Evolutionary conservation across 2,113 vertebrate genomes (phyloP).

Genomic region (Haemorhous mexicanus): DNA sequence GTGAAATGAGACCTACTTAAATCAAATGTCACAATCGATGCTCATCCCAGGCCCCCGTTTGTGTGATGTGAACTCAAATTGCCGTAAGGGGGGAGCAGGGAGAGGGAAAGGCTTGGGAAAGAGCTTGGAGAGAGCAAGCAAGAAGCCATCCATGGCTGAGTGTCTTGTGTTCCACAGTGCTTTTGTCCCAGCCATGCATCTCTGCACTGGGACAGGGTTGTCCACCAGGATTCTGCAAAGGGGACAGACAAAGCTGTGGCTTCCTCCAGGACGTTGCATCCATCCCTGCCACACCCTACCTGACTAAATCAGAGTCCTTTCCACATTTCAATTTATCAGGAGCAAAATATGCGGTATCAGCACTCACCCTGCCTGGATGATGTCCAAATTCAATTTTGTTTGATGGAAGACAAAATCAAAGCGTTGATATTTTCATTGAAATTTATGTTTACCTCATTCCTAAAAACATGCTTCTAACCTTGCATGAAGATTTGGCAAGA

Average conservation of each 20-base stretch:
- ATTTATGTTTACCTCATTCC: not conserved
- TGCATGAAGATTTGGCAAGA: not conserved
- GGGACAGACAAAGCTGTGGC: not conserved
- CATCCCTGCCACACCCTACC: not conserved
- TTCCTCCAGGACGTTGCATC: not conserved
- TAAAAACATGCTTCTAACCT: not conserved
- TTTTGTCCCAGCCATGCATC: fast-evolving
- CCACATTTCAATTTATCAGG: not conserved
- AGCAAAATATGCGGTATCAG: not conserved
- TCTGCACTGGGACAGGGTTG: not conserved
- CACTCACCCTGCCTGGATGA: not conserved
- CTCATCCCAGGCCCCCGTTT: conserved; percentile 14
- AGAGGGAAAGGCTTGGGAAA: not conserved
- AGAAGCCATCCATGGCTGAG: not conserved
- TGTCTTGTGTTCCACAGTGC: not conserved
- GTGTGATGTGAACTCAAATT: not conserved
- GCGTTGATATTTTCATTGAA: not conserved
- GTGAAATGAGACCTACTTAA: conserved; percentile 49
- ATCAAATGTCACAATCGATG: conserved; percentile 59
- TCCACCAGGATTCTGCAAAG: not conserved
- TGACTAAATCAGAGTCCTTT: not conserved
- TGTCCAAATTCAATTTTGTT: not conserved
- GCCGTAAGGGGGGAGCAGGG: not conserved
- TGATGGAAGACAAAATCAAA: not conserved
- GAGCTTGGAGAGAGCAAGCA: not conserved